Evolutionary conservation across 2,113 vertebrate species (phyloP).

Genomic region (Aphelocoma coerulescens): DNA sequence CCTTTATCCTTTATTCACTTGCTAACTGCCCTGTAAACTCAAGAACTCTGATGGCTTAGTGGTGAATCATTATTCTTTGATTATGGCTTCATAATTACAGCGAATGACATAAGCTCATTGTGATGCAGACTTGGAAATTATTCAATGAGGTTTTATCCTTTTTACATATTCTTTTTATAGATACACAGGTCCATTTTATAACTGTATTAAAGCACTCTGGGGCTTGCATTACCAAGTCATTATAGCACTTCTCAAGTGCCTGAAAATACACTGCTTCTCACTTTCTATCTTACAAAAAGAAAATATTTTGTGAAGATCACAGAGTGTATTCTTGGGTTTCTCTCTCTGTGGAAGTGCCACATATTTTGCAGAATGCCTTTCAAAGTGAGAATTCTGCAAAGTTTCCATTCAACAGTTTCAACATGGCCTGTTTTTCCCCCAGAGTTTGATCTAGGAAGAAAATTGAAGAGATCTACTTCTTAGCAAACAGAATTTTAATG

Average conservation of each 20-base stretch:
- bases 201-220: not conserved
- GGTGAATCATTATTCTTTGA: slow-evolving; percentile 34
- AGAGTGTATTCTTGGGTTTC: not conserved
- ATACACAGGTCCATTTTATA: not conserved
- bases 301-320: not conserved
- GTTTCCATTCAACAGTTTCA: not conserved
- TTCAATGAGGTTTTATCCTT: not conserved
- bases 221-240: not conserved
- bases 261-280: not conserved
- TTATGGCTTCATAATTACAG: not conserved
- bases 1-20: not conserved
- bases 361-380: not conserved
- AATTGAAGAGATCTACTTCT: not conserved
- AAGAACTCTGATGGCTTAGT: not conserved
- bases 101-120: not conserved
- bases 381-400: not conserved
- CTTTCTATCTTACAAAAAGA: not conserved
- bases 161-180: slow-evolving; percentile 39
- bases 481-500: not conserved
- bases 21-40: not conserved
- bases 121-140: slow-evolving; percentile 33
- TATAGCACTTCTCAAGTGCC: not conserved
- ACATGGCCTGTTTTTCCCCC: not conserved
- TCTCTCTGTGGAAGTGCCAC: not conserved
- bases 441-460: not conserved